Percentiles rank a stretch among this genome's conserved stretches.
These are phyloP conservation scores for Eonycteris spelaea DNA, from an alignment of 2,113 vertebrate genomes.

Conservation along the genomic window DNA sequence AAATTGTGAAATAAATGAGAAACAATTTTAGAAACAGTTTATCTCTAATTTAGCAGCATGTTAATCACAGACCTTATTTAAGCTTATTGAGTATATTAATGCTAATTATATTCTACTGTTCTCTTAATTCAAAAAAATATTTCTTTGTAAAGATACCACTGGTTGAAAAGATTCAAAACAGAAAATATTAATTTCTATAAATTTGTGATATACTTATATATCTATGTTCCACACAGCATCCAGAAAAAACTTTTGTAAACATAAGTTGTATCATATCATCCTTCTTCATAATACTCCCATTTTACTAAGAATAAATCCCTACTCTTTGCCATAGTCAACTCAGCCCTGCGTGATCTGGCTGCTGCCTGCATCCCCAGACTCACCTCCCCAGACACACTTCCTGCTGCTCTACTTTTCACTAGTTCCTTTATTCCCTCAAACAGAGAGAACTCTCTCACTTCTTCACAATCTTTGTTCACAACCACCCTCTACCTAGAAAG, in stretches of 20 bases:
- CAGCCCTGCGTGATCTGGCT: accelerated
- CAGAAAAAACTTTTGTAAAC: neutral
- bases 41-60: neutral
- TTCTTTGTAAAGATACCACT: neutral
- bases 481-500: neutral
- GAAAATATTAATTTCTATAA: neutral
- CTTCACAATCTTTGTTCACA: neutral
- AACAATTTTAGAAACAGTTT: neutral
- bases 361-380: neutral
- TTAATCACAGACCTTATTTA: neutral
- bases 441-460: neutral
- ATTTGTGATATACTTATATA: accelerated
- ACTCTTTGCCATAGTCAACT: neutral
- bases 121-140: neutral
- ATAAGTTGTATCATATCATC: neutral
- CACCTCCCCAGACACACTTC: accelerated
- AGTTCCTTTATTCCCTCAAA: neutral
- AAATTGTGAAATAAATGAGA: neutral
- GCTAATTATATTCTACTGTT: neutral
- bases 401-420: neutral
- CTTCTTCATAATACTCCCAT: neutral
- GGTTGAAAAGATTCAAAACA: neutral
- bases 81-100: neutral
- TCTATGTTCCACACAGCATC: neutral
- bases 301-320: neutral